Conservation (phyloP, 2,888 invertebrate genomes). For the Altica lythri region DNA sequence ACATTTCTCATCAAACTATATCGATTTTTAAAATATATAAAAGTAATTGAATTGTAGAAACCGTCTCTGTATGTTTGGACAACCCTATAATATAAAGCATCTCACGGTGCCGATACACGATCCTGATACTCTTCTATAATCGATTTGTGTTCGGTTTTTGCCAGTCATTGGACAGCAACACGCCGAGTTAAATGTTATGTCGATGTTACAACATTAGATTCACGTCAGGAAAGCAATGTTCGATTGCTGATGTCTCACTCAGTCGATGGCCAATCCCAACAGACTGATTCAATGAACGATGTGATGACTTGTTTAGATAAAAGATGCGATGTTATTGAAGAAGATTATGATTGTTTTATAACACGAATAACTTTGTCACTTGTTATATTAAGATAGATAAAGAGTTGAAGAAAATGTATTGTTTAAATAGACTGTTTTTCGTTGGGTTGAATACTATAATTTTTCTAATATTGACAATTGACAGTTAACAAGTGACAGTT, state of each 20-base stretch:
- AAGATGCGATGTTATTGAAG: constrained; percentile 9
- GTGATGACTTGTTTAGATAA: constrained; percentile 13
- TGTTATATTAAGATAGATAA: too few relatives aligned
- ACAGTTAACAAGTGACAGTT: too few relatives aligned
- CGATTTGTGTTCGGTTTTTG: constrained; percentile 40
- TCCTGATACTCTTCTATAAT: constrained; percentile 42
- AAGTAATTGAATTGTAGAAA: too few relatives aligned
- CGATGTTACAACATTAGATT: constrained; percentile 24
- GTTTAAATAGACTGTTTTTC: too few relatives aligned
- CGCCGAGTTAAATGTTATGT: constrained; percentile 40
- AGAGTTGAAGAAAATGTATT: too few relatives aligned
- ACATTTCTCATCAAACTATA: too few relatives aligned
- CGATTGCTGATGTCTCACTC: constrained; percentile 17
- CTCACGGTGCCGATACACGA: constrained; percentile 53
- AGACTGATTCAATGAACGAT: constrained; percentile 18
- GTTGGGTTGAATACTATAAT: too few relatives aligned
- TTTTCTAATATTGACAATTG: too few relatives aligned
- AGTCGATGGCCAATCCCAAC: constrained; percentile 12
- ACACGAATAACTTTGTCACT: too few relatives aligned
- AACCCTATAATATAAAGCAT: constrained; percentile 51
- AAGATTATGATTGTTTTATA: constrained; percentile 9
- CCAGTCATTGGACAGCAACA: constrained; percentile 51
- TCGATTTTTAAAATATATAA: too few relatives aligned
- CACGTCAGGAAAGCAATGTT: constrained; percentile 13
- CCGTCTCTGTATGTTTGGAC: constrained; percentile 46